phyloP scores from a whole-genome alignment of 1,140 invertebrate species.

The Ruditapes philippinarum region DNA sequence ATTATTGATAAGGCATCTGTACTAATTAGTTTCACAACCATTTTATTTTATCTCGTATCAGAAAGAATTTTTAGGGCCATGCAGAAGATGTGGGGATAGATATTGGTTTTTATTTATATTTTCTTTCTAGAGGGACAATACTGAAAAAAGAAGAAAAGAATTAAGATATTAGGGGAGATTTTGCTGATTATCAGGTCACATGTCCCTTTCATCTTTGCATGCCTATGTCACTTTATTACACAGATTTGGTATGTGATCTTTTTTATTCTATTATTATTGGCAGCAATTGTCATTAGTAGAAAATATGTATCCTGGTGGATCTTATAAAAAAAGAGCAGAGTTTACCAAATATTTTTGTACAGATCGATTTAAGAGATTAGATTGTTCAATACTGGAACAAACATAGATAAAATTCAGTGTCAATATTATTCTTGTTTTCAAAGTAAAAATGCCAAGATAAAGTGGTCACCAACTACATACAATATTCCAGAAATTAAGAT shows the following conservation, averaged over 20 bases:
- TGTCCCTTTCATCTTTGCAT: conserved; percentile 53
- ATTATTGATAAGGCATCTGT: too few species aligned
- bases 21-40: background rate
- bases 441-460: conserved; percentile 14
- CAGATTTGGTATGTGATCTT: conserved; percentile 45
- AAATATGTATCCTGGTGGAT: conserved; percentile 31
- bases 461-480: background rate
- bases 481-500: conserved; percentile 23
- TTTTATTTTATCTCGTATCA: background rate
- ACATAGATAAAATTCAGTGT: conserved; percentile 33
- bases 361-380: background rate
- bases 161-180: conserved; percentile 53
- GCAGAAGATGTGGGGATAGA: too few species aligned
- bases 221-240: conserved; percentile 46
- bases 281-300: conserved; percentile 32
- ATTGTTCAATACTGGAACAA: background rate
- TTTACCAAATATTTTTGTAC: background rate
- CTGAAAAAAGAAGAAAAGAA: background rate
- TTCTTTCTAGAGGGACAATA: background rate
- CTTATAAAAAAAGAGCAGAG: background rate
- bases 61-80: background rate
- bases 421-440: conserved; percentile 31
- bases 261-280: conserved; percentile 34
- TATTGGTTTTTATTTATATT: too few species aligned
- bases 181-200: background rate